Conservation (phyloP, 2,797 vertebrate genomes). For the Spinibarbus caldwelli region DNA sequence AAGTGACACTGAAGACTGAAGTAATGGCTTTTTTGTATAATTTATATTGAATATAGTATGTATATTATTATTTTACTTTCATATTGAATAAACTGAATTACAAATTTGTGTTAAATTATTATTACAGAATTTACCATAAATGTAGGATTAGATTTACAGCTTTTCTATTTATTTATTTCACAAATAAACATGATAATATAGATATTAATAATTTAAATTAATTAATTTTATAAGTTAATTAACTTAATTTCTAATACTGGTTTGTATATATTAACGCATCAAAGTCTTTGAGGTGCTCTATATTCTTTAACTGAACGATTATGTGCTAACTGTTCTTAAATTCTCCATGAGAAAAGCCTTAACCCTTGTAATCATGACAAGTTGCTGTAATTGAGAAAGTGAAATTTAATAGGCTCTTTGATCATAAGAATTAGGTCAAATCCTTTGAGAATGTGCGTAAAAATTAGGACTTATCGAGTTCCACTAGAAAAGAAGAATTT, state of each 20-base stretch:
- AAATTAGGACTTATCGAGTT: conserved; percentile 57
- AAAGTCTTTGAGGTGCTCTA: background rate
- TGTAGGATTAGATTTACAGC: background rate
- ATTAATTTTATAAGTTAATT: too few species aligned
- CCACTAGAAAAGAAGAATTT: conserved; percentile 46
- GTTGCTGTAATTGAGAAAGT: conserved; percentile 55
- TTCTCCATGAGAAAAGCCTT: conserved; percentile 3
- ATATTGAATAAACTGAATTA: background rate
- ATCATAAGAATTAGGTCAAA: conserved; percentile 69
- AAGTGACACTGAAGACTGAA: background rate
- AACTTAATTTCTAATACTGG: background rate
- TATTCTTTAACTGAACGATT: conserved; percentile 2
- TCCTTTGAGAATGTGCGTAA: conserved; percentile 43
- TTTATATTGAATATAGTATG: background rate
- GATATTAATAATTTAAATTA: too few species aligned
- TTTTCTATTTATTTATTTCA: background rate
- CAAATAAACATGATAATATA: too few species aligned
- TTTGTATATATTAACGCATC: background rate
- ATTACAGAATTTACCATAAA: background rate
- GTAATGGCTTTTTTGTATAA: background rate
- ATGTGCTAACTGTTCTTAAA: background rate
- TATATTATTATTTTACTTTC: too few species aligned
- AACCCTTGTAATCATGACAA: conserved; percentile 35
- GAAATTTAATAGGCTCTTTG: conserved; percentile 66
- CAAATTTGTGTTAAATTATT: background rate